Evolutionary conservation across 92 coral and sea anemone species (phyloP).

Genomic region (Paragorgia papillata): DNA sequence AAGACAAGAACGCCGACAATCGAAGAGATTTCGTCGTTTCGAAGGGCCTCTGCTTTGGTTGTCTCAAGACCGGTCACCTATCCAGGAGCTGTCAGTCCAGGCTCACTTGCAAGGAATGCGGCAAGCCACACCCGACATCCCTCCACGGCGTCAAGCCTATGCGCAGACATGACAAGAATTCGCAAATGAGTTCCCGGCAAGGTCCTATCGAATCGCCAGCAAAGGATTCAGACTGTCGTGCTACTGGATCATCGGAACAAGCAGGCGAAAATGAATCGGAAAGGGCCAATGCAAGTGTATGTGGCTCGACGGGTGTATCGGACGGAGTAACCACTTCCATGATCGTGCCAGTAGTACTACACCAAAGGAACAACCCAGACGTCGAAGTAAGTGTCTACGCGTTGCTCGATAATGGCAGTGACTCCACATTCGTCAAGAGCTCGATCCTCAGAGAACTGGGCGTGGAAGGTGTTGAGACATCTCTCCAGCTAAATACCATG

Average conservation of each 20-base stretch:
- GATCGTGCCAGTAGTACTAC: constrained; percentile 28
- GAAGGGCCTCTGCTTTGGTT: constrained; percentile 39
- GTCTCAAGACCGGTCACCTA: constrained; percentile 58
- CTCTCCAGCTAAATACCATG: constrained; percentile 28
- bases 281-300: not conserved
- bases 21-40: not conserved
- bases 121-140: constrained; percentile 64
- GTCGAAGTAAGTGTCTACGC: constrained; percentile 17
- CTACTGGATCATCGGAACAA: constrained; percentile 3
- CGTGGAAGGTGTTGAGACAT: constrained; percentile 3
- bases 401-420: constrained; percentile 24
- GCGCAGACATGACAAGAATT: not conserved
- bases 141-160: constrained; percentile 60
- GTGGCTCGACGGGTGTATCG: not conserved
- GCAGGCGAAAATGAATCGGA: not conserved
- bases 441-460: constrained; percentile 14
- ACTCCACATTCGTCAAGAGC: constrained; percentile 9
- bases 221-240: constrained; percentile 5
- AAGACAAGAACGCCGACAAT: not conserved
- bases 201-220: not conserved
- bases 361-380: constrained; percentile 9
- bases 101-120: constrained; percentile 57
- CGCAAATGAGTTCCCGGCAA: not conserved
- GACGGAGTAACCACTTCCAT: constrained; percentile 15
- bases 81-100: constrained; percentile 50